Base-by-base conservation (phyloP, 2,797 vertebrate species). In the Cynodonichthys magdalenae region DNA sequence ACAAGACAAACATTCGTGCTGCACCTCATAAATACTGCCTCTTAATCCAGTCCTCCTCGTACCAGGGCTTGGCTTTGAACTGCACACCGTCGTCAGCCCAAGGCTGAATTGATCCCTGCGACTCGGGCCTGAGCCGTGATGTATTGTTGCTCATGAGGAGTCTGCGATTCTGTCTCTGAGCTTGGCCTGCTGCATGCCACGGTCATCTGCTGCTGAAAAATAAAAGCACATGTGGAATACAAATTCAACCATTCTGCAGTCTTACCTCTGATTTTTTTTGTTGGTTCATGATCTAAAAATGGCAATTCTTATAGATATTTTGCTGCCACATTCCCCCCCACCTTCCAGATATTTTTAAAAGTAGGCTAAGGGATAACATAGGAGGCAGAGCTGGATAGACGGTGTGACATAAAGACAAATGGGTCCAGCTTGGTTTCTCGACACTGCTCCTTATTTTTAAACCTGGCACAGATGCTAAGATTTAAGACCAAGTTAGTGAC, bases 371-470 rank as follows among this genome's bases (percentile, higher is more conserved):
- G 77, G 69, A 77, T 73, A 79, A 75, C 15, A 24, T 64, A 79
- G 53, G 76, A 87, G 75, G 83, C 72, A 82, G 81, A 74, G 69
- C 72, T 56, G 77, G 87, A 86, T 82, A 89, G 88, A 88, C 70
- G 83, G 84, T 85, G 79, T 88, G 89, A 90, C 86, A 88, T 80
- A 85, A 90, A 92, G 89, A 95, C 89, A 91, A 92, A 92, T 89
- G 87, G 88, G n/a, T 88, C 85, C 86, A 87, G 76, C 89, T 87
- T 76, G 84, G 74, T 83, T 92, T 91, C 84, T 83, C 80, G 80
- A 93, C 88, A 85, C 82, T 89, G 87, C 83, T 89, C 92, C 92
- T 88, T 95, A 94, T 95, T 94, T 94, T 95, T 94, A 92, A 86
- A 89, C 77, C 82, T 90, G 89, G 92, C 88, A 87, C 91, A 94